These are phyloP conservation scores for Pristionchus exspectatus DNA, from an alignment of 2,888 invertebrate genomes.

Conservation along the genomic window DNA sequence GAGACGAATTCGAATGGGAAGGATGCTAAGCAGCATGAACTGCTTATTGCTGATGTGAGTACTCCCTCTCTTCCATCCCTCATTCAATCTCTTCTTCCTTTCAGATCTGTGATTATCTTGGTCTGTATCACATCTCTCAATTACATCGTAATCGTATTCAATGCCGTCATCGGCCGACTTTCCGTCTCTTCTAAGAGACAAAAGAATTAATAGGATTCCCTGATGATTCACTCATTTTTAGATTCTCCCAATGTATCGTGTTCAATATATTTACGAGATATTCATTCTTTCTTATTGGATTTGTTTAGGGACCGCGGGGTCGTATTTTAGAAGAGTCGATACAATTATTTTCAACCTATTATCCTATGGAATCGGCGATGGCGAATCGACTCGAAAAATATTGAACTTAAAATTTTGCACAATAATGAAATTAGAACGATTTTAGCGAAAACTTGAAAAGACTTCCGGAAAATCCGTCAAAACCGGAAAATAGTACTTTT, in stretches of 20 bases:
- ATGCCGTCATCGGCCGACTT: conserved; percentile 85
- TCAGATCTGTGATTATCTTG: conserved; percentile 85
- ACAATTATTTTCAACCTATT: no score
- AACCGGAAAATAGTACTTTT: no score
- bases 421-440: no score
- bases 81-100: conserved; percentile 79
- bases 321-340: no score
- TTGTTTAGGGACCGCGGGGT: no score
- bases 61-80: neutral
- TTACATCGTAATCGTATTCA: conserved; percentile 84
- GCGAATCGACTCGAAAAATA: no score
- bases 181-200: conserved; percentile 84
- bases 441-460: no score
- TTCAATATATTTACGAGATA: conserved; percentile 27
- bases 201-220: neutral
- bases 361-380: no score
- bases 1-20: conserved; percentile 81
- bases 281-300: neutral
- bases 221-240: neutral
- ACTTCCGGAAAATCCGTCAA: no score
- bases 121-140: conserved; percentile 86
- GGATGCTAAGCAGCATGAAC: conserved; percentile 56
- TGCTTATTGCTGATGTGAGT: conserved; percentile 61
- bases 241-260: conserved; percentile 29
- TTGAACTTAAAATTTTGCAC: no score